Conservation (phyloP, 2,888 invertebrate species). For the Tuberolachnus salignus region DNA sequence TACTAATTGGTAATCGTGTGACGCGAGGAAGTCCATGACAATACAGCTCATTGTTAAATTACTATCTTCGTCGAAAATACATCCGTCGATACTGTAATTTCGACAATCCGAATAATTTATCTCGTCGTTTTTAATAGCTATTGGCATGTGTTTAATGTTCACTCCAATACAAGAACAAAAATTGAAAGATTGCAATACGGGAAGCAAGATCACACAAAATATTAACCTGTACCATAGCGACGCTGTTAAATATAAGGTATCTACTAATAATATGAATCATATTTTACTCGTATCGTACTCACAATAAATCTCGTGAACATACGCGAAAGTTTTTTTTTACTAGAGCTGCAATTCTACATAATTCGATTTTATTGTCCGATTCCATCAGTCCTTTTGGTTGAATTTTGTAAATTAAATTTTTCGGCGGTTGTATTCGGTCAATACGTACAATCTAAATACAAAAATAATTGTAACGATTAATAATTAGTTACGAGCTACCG, state of each 20-base stretch:
- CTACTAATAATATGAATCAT: not conserved
- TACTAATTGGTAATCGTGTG: no score
- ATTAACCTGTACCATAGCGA: not conserved
- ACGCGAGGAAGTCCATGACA: no score
- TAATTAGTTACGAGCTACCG: no score
- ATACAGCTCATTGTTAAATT: no score
- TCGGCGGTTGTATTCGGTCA: not conserved
- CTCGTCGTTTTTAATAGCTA: slow-evolving; percentile 64
- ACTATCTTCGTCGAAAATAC: no score
- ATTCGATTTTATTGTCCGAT: not conserved
- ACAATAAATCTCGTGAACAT: slow-evolving; percentile 23
- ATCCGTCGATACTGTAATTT: not conserved
- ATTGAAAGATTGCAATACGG: slow-evolving; percentile 57
- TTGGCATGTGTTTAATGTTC: slow-evolving; percentile 61
- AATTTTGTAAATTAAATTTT: not conserved
- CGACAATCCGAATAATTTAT: slow-evolving; percentile 30
- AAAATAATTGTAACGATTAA: not conserved
- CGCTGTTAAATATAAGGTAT: not conserved
- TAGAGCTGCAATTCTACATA: slow-evolving; percentile 13
- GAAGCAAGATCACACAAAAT: not conserved
- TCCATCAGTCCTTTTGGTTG: not conserved
- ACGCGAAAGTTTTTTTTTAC: slow-evolving; percentile 3
- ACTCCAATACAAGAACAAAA: slow-evolving; percentile 64
- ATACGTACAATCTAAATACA: not conserved
- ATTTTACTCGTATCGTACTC: not conserved